These are phyloP conservation scores for Dexiosoma caninum DNA, from an alignment of 2,888 invertebrate species.

Conservation along the genomic window DNA sequence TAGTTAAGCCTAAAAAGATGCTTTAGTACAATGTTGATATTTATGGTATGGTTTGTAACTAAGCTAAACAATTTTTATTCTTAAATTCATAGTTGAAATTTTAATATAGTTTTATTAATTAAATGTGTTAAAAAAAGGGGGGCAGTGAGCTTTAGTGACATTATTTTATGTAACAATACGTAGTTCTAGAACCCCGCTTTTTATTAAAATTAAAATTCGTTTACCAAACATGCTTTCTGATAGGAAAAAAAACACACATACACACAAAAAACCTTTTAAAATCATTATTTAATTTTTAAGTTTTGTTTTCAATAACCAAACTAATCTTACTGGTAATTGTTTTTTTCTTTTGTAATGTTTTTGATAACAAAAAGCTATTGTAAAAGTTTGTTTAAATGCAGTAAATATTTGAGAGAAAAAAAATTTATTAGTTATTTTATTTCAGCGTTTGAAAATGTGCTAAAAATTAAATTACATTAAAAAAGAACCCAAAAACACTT, in stretches of 20 bases:
- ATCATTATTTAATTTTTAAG: conserved; percentile 39
- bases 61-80: conserved; percentile 40
- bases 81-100: conserved; percentile 12
- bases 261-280: conserved; percentile 57
- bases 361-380: conserved; percentile 56
- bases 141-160: conserved; percentile 56
- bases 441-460: conserved; percentile 56
- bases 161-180: conserved; percentile 50
- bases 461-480: conserved; percentile 58
- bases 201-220: conserved; percentile 40
- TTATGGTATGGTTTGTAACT: conserved; percentile 42
- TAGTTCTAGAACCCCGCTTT: conserved; percentile 55
- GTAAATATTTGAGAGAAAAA: conserved; percentile 41
- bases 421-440: conserved; percentile 41
- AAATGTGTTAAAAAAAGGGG: conserved; percentile 32
- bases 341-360: conserved; percentile 18
- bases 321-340: conserved; percentile 44
- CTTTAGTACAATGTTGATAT: conserved; percentile 50
- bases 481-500: conserved; percentile 58
- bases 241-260: conserved; percentile 56
- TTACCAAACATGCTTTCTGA: conserved; percentile 63
- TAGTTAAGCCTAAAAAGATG: conserved; percentile 49
- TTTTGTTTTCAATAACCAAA: conserved; percentile 50
- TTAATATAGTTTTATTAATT: conserved; percentile 16
- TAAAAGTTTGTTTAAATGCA: conserved; percentile 49